phyloP scores from a whole-genome alignment of 2,113 vertebrate genomes.

The Eptesicus fuscus region DNA sequence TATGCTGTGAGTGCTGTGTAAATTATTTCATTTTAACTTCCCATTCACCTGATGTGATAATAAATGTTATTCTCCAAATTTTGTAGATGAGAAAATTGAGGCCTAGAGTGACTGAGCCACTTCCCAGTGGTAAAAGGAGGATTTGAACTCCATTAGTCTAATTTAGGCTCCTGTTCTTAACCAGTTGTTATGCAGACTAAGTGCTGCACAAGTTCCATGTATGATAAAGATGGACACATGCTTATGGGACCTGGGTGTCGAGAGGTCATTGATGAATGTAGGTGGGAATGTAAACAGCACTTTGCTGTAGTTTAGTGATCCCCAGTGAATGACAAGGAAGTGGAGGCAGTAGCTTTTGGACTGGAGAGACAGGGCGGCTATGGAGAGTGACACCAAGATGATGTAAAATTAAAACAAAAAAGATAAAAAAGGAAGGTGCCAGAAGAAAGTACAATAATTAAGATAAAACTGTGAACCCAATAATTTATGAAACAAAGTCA shows the following conservation, averaged over 20 bases:
- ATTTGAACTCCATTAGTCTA: background rate
- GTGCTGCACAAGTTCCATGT: background rate
- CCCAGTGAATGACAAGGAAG: background rate
- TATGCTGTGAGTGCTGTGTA: background rate
- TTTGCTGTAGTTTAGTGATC: background rate
- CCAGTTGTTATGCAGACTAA: background rate
- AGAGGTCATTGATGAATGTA: background rate
- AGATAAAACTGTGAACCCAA: background rate
- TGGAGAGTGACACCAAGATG: background rate
- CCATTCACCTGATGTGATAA: background rate
- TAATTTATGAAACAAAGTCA: background rate
- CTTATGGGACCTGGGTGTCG: background rate
- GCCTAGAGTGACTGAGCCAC: background rate
- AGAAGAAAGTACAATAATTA: background rate
- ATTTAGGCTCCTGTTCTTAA: background rate
- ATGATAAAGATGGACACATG: background rate
- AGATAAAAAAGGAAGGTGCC: background rate
- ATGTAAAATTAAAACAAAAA: background rate
- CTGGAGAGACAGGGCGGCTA: background rate
- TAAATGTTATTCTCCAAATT: background rate
- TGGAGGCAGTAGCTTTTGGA: background rate
- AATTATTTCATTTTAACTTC: background rate
- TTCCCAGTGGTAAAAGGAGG: background rate
- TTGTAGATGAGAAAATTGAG: background rate
- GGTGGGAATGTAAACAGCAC: background rate